Evolutionary conservation across 2,888 invertebrate genomes (phyloP).

Genomic region (Mactromeris polynyma): DNA sequence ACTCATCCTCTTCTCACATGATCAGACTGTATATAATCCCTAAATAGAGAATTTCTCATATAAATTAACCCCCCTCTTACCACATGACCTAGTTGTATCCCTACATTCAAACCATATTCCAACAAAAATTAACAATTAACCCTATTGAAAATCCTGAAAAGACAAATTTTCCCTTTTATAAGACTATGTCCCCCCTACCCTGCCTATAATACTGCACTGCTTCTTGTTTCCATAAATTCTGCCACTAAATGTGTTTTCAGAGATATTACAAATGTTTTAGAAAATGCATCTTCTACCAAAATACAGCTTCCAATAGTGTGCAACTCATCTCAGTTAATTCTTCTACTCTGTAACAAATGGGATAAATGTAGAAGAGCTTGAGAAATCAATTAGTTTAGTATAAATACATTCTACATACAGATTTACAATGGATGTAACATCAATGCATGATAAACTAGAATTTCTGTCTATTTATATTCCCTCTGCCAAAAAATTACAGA

Average conservation of each 20-base stretch:
- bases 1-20: too few species aligned
- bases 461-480: not conserved
- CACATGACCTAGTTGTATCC: too few species aligned
- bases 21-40: too few species aligned
- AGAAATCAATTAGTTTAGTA: slow-evolving; percentile 4
- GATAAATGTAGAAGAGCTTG: not conserved
- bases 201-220: too few species aligned
- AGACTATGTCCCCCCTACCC: too few species aligned
- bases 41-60: too few species aligned
- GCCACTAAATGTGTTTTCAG: not conserved
- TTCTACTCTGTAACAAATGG: not conserved
- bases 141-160: too few species aligned
- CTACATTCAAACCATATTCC: too few species aligned
- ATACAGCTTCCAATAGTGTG: not conserved
- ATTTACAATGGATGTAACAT: not conserved
- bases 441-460: slow-evolving; percentile 5
- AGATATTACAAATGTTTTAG: not conserved
- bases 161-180: too few species aligned
- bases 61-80: too few species aligned
- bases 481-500: not conserved
- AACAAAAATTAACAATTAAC: too few species aligned
- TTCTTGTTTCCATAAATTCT: too few species aligned
- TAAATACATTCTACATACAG: slow-evolving; percentile 8
- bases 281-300: not conserved
- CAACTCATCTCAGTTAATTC: not conserved